A percentile compares a stretch with the other conserved stretches of the same genome.
These are phyloP conservation scores for Cebus imitator DNA, from an alignment of 2,113 vertebrate species.

Conservation along the genomic window DNA sequence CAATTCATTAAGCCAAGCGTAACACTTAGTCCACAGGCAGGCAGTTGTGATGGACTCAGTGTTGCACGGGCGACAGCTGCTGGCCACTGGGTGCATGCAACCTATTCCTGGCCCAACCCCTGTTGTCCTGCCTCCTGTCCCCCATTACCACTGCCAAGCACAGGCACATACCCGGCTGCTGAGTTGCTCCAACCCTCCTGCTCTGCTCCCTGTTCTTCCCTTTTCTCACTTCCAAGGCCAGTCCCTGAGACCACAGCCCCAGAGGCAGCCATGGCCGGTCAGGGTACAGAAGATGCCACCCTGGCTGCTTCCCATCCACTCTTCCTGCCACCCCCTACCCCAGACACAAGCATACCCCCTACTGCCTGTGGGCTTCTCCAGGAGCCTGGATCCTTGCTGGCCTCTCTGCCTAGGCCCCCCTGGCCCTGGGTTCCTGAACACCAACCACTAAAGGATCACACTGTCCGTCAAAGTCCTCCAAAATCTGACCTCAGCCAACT, in stretches of 20 bases:
- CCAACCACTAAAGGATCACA: neutral
- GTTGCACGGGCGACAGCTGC: accelerated
- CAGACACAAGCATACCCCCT: neutral
- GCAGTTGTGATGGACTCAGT: neutral
- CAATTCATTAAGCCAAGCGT: neutral
- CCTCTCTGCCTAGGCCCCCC: neutral
- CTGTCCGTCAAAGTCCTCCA: neutral
- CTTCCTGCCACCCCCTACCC: no score
- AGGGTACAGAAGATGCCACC: no score
- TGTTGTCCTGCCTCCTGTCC: neutral
- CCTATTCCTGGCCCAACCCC: neutral
- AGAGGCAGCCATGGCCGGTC: neutral
- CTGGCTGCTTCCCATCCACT: neutral
- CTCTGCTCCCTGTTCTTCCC: neutral
- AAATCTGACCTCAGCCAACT: neutral
- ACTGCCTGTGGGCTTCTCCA: neutral
- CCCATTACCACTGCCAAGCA: no score
- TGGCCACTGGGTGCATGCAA: accelerated
- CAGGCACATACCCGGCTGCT: accelerated
- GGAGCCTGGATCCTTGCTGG: neutral
- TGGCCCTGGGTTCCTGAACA: neutral
- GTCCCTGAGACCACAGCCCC: neutral
- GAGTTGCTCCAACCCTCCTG: neutral
- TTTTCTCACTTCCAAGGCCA: neutral
- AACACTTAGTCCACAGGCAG: neutral